Conservation (phyloP, 2,797 vertebrate species). For the Acipenser oxyrinchus region DNA sequence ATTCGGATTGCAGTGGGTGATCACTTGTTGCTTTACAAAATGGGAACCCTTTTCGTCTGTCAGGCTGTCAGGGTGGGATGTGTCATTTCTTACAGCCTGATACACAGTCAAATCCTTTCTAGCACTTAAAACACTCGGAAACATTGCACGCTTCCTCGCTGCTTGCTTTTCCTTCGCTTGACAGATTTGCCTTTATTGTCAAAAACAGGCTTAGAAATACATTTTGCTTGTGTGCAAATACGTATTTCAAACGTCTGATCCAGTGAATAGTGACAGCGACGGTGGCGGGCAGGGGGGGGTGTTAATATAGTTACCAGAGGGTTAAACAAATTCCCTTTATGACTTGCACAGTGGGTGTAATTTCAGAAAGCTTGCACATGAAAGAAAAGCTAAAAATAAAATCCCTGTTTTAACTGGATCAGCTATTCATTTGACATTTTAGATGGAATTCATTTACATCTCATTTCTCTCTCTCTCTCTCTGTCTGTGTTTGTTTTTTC, state of each 20-base stretch:
- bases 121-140: conserved; percentile 1
- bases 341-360: neutral
- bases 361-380: conserved; percentile 17
- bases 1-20: conserved; percentile 2
- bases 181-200: too few species aligned
- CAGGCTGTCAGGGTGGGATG: conserved; percentile 23
- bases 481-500: neutral
- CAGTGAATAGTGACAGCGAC: neutral
- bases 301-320: neutral
- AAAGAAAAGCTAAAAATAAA: conserved; percentile 56
- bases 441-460: conserved; percentile 65
- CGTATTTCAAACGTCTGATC: too few species aligned
- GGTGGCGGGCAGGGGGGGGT: neutral
- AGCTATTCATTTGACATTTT: conserved; percentile 53
- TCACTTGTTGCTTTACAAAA: neutral
- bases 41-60: conserved; percentile 8
- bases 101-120: conserved; percentile 18
- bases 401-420: conserved; percentile 12
- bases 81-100: conserved; percentile 24
- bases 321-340: neutral
- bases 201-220: too few species aligned
- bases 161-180: too few species aligned
- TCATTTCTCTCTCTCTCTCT: conserved; percentile 47
- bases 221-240: too few species aligned
- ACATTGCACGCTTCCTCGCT: neutral